These are phyloP conservation scores for Caenorhabditis wallacei DNA, from an alignment of 2,888 invertebrate genomes.

Conservation along the genomic window DNA sequence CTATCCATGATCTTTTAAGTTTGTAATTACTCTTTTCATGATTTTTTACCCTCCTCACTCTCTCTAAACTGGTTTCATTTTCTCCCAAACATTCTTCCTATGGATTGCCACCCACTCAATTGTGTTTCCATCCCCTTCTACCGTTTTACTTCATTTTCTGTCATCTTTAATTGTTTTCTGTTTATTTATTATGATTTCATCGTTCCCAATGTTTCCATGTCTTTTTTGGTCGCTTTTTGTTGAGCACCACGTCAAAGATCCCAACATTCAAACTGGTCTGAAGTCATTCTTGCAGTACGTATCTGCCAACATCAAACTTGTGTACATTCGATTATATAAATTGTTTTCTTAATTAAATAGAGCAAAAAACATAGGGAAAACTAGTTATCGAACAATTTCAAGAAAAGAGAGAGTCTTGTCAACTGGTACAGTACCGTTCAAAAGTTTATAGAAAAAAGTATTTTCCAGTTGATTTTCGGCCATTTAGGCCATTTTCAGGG, in stretches of 20 bases:
- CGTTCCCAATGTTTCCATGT: constrained; percentile 37
- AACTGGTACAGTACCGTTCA: too few species aligned
- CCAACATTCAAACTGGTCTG: constrained; percentile 55
- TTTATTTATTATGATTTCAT: constrained; percentile 41
- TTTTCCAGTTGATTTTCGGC: too few species aligned
- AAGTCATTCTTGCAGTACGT: constrained; percentile 63
- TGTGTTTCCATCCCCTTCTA: not conserved
- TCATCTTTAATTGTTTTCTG: not conserved
- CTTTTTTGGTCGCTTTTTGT: constrained; percentile 20
- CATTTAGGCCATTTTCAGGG: too few species aligned
- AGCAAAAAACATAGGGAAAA: too few species aligned
- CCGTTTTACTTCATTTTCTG: constrained; percentile 8
- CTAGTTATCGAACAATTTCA: too few species aligned
- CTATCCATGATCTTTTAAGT: constrained; percentile 41
- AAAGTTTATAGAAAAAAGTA: too few species aligned
- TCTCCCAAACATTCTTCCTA: constrained; percentile 42
- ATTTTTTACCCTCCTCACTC: not conserved
- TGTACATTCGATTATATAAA: not conserved
- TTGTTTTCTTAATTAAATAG: too few species aligned
- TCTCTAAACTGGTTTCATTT: constrained; percentile 22
- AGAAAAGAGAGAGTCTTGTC: too few species aligned
- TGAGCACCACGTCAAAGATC: constrained; percentile 46
- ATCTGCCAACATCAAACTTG: constrained; percentile 22
- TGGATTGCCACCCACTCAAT: constrained; percentile 15
- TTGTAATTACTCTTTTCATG: constrained; percentile 1